Conservation (phyloP, 2,797 vertebrate genomes). For the Lates japonicus region DNA sequence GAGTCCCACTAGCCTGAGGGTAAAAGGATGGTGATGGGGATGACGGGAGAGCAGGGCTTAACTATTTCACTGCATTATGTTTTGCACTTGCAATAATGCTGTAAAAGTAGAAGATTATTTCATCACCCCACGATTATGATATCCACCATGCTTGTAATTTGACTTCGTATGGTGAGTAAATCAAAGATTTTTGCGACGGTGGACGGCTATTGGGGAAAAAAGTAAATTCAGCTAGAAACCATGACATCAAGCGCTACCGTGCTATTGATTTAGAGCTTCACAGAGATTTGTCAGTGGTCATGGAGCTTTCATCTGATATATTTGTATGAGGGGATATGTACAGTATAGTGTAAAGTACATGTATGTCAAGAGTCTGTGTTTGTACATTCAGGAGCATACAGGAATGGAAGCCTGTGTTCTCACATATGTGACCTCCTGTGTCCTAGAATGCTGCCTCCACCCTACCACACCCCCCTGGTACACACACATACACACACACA, state of each 20-base stretch:
- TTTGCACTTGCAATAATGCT: slow-evolving; percentile 73
- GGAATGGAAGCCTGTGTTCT: slow-evolving; percentile 73
- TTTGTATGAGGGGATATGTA: neutral
- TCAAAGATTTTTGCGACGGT: slow-evolving; percentile 18
- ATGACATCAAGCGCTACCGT: slow-evolving; percentile 15
- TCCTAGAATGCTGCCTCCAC: slow-evolving; percentile 85
- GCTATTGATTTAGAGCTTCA: slow-evolving; percentile 26
- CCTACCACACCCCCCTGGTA: slow-evolving; percentile 82
- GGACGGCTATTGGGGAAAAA: neutral
- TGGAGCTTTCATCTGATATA: slow-evolving; percentile 16
- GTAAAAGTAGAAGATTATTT: slow-evolving; percentile 79
- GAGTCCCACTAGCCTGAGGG: slow-evolving; percentile 79
- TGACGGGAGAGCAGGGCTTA: slow-evolving; percentile 67
- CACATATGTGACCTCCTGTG: slow-evolving; percentile 83
- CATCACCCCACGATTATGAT: slow-evolving; percentile 69
- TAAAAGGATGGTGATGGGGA: slow-evolving; percentile 72
- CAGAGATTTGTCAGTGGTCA: slow-evolving; percentile 14
- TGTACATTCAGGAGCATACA: slow-evolving; percentile 35
- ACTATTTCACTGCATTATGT: slow-evolving; percentile 73
- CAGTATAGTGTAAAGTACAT: slow-evolving; percentile 13
- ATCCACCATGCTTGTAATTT: slow-evolving; percentile 46
- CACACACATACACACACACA: slow-evolving; percentile 64
- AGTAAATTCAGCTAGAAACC: slow-evolving; percentile 3
- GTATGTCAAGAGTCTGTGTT: slow-evolving; percentile 23
- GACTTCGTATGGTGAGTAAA: slow-evolving; percentile 36